Conservation (phyloP, 2,888 invertebrate species). For the Arctia plantaginis region DNA sequence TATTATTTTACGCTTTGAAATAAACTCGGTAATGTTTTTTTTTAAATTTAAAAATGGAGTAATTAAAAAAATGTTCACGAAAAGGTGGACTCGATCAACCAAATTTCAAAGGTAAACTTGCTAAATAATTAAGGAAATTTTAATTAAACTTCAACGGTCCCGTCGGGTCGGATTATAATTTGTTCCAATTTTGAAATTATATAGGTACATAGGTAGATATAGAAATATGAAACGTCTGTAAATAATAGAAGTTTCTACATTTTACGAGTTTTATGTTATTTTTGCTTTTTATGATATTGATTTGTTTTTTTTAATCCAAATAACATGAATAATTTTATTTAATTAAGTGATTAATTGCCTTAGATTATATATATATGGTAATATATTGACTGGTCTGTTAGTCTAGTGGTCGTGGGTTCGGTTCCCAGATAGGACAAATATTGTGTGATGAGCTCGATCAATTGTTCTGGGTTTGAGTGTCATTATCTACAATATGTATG, state of each 20-base stretch:
- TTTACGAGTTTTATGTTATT: neutral
- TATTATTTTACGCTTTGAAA: conserved; percentile 10
- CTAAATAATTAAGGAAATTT: conserved; percentile 23
- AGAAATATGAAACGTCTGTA: neutral
- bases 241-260: neutral
- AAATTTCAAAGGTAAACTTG: conserved; percentile 20
- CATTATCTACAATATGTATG: too few relatives aligned
- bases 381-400: too few relatives aligned
- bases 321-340: too few relatives aligned
- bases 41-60: conserved; percentile 12
- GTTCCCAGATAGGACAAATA: too few relatives aligned
- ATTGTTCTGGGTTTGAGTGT: too few relatives aligned
- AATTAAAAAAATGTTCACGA: conserved; percentile 21
- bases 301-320: too few relatives aligned
- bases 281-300: neutral
- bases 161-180: conserved; percentile 13
- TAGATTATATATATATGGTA: too few relatives aligned
- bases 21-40: conserved; percentile 11
- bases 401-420: too few relatives aligned
- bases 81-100: conserved; percentile 16
- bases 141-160: conserved; percentile 14
- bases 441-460: too few relatives aligned
- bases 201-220: neutral
- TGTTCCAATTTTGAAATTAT: conserved; percentile 7
- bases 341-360: too few relatives aligned